A percentile compares a stretch with the other conserved stretches of the same genome.
phyloP scores from a whole-genome alignment of 2,797 vertebrate genomes.

The Megalops cyprinoides region DNA sequence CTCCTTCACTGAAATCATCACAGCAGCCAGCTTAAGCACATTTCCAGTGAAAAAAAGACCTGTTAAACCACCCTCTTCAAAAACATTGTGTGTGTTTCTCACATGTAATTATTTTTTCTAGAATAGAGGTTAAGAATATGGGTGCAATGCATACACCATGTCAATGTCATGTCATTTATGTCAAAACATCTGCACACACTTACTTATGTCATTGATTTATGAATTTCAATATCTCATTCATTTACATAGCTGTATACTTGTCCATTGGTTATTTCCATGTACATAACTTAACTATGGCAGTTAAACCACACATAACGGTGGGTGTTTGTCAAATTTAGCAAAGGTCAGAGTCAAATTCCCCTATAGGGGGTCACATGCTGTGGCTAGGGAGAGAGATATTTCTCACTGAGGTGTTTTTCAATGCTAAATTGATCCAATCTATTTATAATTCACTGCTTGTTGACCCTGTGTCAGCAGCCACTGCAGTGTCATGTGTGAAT shows the following conservation, averaged over 20 bases:
- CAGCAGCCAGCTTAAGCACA: too few relatives aligned
- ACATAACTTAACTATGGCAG: not conserved
- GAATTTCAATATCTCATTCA: not conserved
- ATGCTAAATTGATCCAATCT: not conserved
- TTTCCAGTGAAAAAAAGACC: too few relatives aligned
- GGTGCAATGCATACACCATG: too few relatives aligned
- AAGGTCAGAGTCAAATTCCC: not conserved
- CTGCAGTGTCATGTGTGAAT: too few relatives aligned
- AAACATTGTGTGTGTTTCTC: too few relatives aligned
- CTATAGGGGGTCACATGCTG: not conserved
- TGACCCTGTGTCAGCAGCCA: not conserved
- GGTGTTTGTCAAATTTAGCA: not conserved
- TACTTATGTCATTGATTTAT: too few relatives aligned
- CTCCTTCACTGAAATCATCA: too few relatives aligned
- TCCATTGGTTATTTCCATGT: not conserved
- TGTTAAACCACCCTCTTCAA: too few relatives aligned
- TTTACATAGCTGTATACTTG: not conserved
- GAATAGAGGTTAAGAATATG: too few relatives aligned
- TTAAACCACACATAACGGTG: not conserved
- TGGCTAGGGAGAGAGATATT: not conserved
- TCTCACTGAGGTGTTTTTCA: not conserved
- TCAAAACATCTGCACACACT: too few relatives aligned
- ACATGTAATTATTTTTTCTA: too few relatives aligned
- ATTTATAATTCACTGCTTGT: constrained; percentile 1
- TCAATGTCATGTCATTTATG: too few relatives aligned